Conservation (phyloP, 2,888 invertebrate genomes). For the Acleris sparsana region DNA sequence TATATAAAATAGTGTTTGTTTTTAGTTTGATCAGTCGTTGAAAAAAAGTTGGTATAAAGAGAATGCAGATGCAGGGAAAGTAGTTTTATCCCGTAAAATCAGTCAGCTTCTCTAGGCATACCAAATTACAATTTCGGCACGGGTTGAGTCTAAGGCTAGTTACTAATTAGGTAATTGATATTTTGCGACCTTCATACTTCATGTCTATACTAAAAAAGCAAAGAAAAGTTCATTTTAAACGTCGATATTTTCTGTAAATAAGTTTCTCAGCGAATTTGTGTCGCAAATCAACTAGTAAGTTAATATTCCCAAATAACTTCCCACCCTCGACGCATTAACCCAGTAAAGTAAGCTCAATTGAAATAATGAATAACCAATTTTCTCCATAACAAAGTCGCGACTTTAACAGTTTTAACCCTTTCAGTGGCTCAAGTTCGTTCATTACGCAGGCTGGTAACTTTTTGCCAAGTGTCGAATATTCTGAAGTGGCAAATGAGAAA, state of each 20-base stretch:
- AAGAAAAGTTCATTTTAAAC: too few relatives aligned
- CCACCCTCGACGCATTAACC: slow-evolving; percentile 52
- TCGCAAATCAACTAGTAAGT: slow-evolving; percentile 48
- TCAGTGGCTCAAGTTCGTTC: slow-evolving; percentile 67
- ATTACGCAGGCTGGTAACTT: slow-evolving; percentile 62
- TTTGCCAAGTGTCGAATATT: slow-evolving; percentile 59
- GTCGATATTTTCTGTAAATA: neutral
- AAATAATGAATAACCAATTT: slow-evolving; percentile 73
- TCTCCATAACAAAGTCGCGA: slow-evolving; percentile 65
- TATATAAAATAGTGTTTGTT: too few relatives aligned
- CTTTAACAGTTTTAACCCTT: slow-evolving; percentile 67
- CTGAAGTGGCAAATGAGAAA: slow-evolving; percentile 57
- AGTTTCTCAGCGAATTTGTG: neutral
- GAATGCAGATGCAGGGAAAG: too few relatives aligned
- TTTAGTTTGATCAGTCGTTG: too few relatives aligned
- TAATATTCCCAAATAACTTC: slow-evolving; percentile 56
- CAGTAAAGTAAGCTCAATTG: slow-evolving; percentile 60
- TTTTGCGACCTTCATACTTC: too few relatives aligned
- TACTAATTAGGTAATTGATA: too few relatives aligned
- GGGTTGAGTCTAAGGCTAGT: too few relatives aligned
- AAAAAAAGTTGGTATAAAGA: too few relatives aligned
- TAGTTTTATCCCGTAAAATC: too few relatives aligned
- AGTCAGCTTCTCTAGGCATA: too few relatives aligned
- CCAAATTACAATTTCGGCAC: too few relatives aligned
- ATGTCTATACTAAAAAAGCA: too few relatives aligned